Conservation (phyloP, 2,113 vertebrate genomes). For the Coptodon rendalli region DNA sequence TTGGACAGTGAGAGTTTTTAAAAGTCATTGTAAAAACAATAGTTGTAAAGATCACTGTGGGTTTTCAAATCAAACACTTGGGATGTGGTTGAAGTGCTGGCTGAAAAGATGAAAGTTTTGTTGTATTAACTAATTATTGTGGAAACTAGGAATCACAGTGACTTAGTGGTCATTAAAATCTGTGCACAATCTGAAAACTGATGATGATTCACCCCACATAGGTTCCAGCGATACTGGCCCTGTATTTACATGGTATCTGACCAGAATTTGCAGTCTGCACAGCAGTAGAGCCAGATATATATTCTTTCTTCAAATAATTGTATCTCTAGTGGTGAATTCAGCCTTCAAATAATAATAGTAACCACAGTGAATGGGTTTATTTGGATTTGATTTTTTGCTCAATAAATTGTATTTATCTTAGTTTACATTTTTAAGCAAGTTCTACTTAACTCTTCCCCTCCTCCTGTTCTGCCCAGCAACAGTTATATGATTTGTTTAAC, state of each 20-base stretch:
- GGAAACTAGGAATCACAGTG: not conserved
- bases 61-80: not conserved
- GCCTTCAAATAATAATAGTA: not conserved
- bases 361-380: not conserved
- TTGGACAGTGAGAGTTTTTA: not conserved
- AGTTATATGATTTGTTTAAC: not conserved
- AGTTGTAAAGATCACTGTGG: too few relatives aligned
- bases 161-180: not conserved
- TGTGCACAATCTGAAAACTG: not conserved
- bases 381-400: not conserved
- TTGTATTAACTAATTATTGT: not conserved
- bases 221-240: too few relatives aligned
- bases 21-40: too few relatives aligned
- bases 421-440: not conserved
- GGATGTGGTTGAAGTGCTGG: not conserved
- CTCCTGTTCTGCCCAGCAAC: not conserved
- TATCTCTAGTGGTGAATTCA: not conserved
- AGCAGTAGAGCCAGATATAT: not conserved
- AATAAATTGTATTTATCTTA: not conserved
- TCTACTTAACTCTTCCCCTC: not conserved
- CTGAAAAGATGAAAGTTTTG: not conserved
- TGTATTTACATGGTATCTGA: not conserved
- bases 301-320: not conserved
- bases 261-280: not conserved
- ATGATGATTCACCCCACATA: not conserved